Base-by-base conservation (phyloP, 2,797 vertebrate genomes). In the Lagodon rhomboides region DNA sequence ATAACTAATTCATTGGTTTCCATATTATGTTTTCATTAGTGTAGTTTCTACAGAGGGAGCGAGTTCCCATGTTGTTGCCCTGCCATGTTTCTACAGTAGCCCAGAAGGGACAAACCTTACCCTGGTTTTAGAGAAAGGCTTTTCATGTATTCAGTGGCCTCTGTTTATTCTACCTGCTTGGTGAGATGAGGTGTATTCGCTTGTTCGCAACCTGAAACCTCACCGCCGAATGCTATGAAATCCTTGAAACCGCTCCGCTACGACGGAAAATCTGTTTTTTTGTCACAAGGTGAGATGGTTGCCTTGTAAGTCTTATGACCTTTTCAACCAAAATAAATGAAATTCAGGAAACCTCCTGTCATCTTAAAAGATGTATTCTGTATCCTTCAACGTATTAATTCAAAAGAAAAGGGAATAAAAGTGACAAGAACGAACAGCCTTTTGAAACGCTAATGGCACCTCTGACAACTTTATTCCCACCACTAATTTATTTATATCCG, bases 401-500 rank as follows among this genome's bases (percentile, higher is more conserved):
- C 50, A 68, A 80, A 47, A 50, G 4, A 43, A 53, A 16, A 27
- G 7, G 7, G 18, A 27, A 78, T 38, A 38, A 56, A 66, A 20
- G 5, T 53, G 46, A 72, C 1, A 55, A 58, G 25, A 70, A 58
- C 59, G 2, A 58, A 78, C 53, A 68, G 44, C 47, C 2, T 50
- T 38, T 4, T 16, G 20, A 67, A 56, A 70, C 80, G 46, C 54
- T 74, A 82, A 85, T 71, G 73, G 59, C 60, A 47, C 12, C 44
- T 77, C 63, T 79, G 68, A 85, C 60, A 59, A 76, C 79, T 91
- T 80, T 60, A 75, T 77, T 70, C 53, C 20, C 46, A 51, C 49
- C 71, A 68, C 61, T 73, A 76, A 46, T 79, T 73, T 63, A 77
- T 84, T 82, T 68, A 66, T 75, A 79, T 88, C 59, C 59, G 15